Evolutionary conservation across 2,888 invertebrate species (phyloP).

Genomic region (Rhogogaster chlorosoma): DNA sequence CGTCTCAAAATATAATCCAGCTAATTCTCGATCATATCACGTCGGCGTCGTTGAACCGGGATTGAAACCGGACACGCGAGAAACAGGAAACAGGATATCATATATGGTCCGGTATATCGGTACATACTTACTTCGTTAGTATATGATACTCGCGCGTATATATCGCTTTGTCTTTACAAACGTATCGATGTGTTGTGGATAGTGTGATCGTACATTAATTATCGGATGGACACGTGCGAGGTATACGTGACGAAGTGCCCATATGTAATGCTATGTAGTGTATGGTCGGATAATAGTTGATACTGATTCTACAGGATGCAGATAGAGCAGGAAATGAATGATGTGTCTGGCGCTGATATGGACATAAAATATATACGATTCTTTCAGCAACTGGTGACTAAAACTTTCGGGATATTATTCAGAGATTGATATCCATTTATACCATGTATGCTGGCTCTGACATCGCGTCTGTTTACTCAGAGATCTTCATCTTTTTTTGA

Average conservation of each 20-base stretch:
- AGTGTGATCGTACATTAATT: constrained; percentile 47
- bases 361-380: background rate
- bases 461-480: background rate
- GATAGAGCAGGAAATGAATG: constrained; percentile 39
- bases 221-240: constrained; percentile 37
- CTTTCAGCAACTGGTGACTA: background rate
- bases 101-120: constrained; percentile 41
- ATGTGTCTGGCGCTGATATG: constrained; percentile 31
- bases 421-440: background rate
- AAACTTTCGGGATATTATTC: constrained; percentile 7
- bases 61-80: constrained; percentile 45
- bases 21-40: constrained; percentile 15
- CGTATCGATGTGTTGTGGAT: background rate
- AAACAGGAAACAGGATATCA: constrained; percentile 49
- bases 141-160: background rate
- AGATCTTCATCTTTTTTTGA: background rate
- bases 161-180: background rate
- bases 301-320: constrained; percentile 4
- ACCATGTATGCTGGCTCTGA: background rate
- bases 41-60: background rate
- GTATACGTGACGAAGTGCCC: constrained; percentile 44
- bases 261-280: background rate
- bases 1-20: background rate
- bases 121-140: background rate
- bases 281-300: constrained; percentile 30